Conservation (phyloP, 2,797 vertebrate species). For the Enteromius fasciolatus region DNA sequence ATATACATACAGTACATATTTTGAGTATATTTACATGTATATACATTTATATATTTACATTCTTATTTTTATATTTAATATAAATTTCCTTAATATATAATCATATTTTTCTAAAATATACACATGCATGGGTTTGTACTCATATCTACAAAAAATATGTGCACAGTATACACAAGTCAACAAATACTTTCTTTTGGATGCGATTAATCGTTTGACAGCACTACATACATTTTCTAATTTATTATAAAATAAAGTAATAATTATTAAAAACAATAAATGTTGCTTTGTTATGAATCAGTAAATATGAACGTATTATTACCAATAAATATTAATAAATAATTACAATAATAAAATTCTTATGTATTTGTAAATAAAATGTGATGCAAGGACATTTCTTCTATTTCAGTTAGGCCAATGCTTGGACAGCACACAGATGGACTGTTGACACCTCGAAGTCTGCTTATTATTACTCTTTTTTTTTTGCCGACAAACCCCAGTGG, state of each 20-base stretch:
- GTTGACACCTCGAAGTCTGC: slow-evolving; percentile 31
- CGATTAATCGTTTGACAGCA: no score
- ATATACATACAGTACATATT: no score
- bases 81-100: no score
- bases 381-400: background rate
- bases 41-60: no score
- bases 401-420: background rate
- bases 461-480: slow-evolving; percentile 33
- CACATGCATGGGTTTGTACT: no score
- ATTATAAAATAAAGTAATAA: background rate
- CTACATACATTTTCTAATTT: background rate
- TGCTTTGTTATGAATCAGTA: background rate
- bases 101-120: no score
- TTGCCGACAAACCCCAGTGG: slow-evolving; percentile 36
- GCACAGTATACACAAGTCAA: no score
- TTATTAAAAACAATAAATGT: background rate
- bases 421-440: background rate
- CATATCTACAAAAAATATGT: no score
- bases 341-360: background rate
- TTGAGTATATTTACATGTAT: no score
- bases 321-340: background rate
- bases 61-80: no score
- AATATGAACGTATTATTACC: no score
- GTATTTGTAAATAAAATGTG: background rate
- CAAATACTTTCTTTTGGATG: no score